phyloP scores from a whole-genome alignment of 2,113 vertebrate genomes.

The Tamias sibiricus region DNA sequence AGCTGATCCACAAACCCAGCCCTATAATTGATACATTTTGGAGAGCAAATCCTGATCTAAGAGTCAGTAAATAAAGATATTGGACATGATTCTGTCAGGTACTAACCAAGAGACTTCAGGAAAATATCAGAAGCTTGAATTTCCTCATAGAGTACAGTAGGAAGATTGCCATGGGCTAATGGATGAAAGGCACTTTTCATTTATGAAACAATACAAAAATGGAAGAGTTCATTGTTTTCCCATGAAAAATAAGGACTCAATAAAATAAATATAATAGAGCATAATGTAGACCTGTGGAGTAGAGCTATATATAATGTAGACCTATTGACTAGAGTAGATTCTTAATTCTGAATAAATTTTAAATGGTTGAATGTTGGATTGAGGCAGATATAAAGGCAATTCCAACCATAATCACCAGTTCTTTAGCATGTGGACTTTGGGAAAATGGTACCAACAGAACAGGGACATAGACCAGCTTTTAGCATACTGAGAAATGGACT shows the following conservation, averaged over 20 bases:
- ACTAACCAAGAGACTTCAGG: background rate
- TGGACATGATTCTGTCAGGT: background rate
- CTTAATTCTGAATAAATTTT: conserved; percentile 12
- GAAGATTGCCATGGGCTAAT: background rate
- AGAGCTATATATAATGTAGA: no score
- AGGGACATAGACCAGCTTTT: background rate
- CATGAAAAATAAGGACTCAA: background rate
- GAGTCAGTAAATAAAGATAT: background rate
- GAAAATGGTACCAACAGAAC: background rate
- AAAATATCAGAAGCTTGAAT: conserved; percentile 17
- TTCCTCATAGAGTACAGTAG: background rate
- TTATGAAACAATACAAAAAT: conserved; percentile 40
- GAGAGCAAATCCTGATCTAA: background rate
- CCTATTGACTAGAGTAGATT: background rate
- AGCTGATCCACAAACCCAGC: no score
- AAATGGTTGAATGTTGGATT: background rate
- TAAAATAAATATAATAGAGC: background rate
- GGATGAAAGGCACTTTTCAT: background rate
- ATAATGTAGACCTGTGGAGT: background rate
- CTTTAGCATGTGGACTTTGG: background rate
- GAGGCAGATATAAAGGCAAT: background rate
- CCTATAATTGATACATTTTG: background rate
- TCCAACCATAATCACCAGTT: background rate
- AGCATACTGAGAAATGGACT: background rate
- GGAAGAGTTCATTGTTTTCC: background rate